Evolutionary conservation across 1,140 invertebrate species (phyloP), one percentile per base, ranked within the genome.

Genomic region (Euwallacea similis): DNA sequence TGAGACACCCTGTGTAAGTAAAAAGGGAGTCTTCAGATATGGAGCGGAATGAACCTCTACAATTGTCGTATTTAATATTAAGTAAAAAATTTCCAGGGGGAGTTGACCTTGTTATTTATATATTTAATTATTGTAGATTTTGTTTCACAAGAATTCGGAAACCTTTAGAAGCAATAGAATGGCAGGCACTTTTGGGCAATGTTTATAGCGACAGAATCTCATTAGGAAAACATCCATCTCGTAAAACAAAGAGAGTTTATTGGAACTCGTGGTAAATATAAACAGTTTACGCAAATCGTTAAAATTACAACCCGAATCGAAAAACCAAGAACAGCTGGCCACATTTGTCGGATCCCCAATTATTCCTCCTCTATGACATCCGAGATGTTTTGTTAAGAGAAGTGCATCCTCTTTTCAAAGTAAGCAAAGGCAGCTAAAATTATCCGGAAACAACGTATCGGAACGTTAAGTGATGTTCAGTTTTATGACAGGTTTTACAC

Each of bases 301-400:
- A 59, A 68, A 56, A 56, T 67, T 67, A 59, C 44, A 53, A 44
- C 67, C 21, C 64, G 42, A n/a, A 54, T 66, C 33, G 53, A 55
- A 55, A 66, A 66, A 58, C 65, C 54, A 58, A 13, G 65, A 56
- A 63, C 69, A 71, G 69, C 69, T 71, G 69, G 69, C 42, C 42
- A 7, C 69, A 71, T 71, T 71, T 71, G 69, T 60, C 69, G 69
- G 47, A 8, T 13, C 69, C 41, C 47, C 53, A 71, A 71, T 71
- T 63, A 71, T 64, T 63, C 69, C 42, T 54, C 42, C 59, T 61
- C 66, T 63, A 56, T 58, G 69, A 71, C 69, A 71, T 58, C 43
- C 46, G 69, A 71, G 50, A 64, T 71, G 69, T 71, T 71, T 71
- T 71, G 47, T 71, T 71, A 71, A 64, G 60, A 44, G 50, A 58